Conservation (phyloP, 1,140 invertebrate species). For the Forficula auricularia region DNA sequence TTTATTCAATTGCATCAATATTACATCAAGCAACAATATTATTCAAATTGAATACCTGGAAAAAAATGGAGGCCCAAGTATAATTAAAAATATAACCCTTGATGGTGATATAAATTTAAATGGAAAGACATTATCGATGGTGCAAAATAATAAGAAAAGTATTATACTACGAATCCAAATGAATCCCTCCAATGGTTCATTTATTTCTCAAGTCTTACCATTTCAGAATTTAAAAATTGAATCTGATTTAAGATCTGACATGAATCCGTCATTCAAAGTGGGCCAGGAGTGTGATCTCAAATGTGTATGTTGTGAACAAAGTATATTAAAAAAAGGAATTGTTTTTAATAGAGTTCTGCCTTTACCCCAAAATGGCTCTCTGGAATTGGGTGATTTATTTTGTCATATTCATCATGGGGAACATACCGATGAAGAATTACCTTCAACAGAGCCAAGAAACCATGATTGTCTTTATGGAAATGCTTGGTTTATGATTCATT, state of each 20-base stretch:
- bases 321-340: not conserved
- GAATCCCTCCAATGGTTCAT: constrained; percentile 6
- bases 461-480: constrained; percentile 7
- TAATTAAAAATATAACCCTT: not conserved
- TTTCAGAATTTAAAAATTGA: not conserved
- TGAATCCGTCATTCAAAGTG: not conserved
- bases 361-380: not conserved
- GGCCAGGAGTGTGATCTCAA: not conserved
- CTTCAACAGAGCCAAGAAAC: not conserved
- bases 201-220: constrained; percentile 6
- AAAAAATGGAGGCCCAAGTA: not conserved
- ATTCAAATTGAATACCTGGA: not conserved
- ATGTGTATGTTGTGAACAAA: constrained; percentile 8
- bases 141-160: constrained; percentile 3
- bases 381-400: constrained; percentile 7
- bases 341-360: constrained; percentile 5
- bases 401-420: not conserved
- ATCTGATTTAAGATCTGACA: not conserved
- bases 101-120: constrained; percentile 1
- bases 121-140: constrained; percentile 2
- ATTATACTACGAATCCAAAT: constrained; percentile 7
- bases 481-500: not conserved
- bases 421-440: not conserved
- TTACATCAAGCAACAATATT: not conserved
- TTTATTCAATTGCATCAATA: not conserved